Evolutionary conservation across 2,113 vertebrate species (phyloP), one percentile per base, ranked within the genome.

Genomic region (Calonectris borealis): DNA sequence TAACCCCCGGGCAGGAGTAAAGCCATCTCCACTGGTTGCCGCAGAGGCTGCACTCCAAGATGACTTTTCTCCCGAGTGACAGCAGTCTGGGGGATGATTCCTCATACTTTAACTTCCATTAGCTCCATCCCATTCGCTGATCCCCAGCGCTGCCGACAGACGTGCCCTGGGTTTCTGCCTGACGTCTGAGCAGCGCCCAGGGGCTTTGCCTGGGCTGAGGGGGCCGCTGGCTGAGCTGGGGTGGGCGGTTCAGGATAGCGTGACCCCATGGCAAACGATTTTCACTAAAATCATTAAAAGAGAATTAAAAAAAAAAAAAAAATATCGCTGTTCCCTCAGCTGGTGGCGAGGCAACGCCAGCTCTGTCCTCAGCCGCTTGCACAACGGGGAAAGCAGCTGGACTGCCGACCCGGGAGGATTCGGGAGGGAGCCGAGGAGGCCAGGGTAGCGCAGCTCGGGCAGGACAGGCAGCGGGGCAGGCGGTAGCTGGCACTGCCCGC

Each of bases 81-180:
- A 58, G 49, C 54, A 65, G 54, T 13, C 34, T 49, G 40, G 44
- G 19, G 2, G 6, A 87, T 46, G 51, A 66, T 36, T 69, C 57
- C 17, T 8, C 46, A 22, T 3, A 9, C 26, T 44, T 46, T 31
- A 62, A 42, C 38, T 78, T 34, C 40, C 51, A 49, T 34, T 17
- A 92, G 7, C 61, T 82, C 52, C 75, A 49, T 11, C 52, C 48
- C 49, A 38, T 48, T 2, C 44, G 26, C 40, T 75, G 65, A 85
- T 18, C 36, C 44, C 36, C 65, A 32, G 71, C 0, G 0, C 66
- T 57, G 27, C 51, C 6, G 7, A 40, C 0, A 61, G 31, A 73
- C 0, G 0, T 9, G n/a, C 22, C 26, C 27, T 2, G 27, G 16
- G 55, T 14, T 80, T 84, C 58, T 62, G 57, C 20, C 40, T 4